Evolutionary conservation across 2,888 invertebrate species (phyloP).

Genomic region (Cheilosia scutellata): DNA sequence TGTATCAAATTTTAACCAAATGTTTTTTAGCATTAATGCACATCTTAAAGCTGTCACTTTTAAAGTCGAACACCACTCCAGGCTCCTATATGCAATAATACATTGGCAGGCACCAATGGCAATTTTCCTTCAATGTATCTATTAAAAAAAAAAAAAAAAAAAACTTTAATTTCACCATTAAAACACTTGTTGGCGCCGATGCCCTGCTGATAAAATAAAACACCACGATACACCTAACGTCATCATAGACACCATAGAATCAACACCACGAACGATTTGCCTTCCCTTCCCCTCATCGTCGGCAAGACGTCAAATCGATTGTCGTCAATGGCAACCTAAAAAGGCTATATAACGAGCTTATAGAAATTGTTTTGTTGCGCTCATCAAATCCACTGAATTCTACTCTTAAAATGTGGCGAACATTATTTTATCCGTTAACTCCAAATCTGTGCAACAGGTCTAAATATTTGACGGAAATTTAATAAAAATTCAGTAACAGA

Average conservation of each 20-base stretch:
- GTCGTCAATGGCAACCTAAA: slow-evolving; percentile 15
- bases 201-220: slow-evolving; percentile 1
- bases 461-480: slow-evolving; percentile 50
- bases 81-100: neutral
- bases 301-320: slow-evolving; percentile 27
- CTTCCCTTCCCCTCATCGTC: neutral
- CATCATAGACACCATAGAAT: slow-evolving; percentile 10
- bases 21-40: too few relatives aligned
- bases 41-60: neutral
- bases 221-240: slow-evolving; percentile 22
- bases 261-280: slow-evolving; percentile 28
- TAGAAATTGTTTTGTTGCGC: neutral
- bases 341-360: slow-evolving; percentile 6
- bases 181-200: slow-evolving; percentile 19
- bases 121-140: neutral
- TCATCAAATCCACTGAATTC: slow-evolving; percentile 10
- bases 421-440: slow-evolving; percentile 3
- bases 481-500: slow-evolving; percentile 50
- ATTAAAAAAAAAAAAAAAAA: neutral
- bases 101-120: neutral
- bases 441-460: slow-evolving; percentile 35
- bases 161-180: slow-evolving; percentile 1
- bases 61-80: neutral
- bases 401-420: neutral
- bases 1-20: too few relatives aligned